Conservation (phyloP, 2,113 vertebrate species). For the Nettapus auritus region DNA sequence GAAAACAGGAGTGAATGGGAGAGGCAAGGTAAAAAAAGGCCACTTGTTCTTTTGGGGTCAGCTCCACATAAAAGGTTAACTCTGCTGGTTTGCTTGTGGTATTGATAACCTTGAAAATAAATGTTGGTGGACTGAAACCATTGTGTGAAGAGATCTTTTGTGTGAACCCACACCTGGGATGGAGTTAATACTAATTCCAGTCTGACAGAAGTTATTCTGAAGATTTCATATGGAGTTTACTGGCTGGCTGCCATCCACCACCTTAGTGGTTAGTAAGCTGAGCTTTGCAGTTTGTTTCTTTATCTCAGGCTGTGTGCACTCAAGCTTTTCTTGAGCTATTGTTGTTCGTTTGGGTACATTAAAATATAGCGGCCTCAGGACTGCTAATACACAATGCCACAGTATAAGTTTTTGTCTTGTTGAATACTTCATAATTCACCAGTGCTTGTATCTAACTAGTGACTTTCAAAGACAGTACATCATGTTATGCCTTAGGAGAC, state of each 20-base stretch:
- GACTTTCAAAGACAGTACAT: slow-evolving; percentile 50
- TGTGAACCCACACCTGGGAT: not conserved
- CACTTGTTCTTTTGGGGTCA: slow-evolving; percentile 14
- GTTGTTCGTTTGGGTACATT: slow-evolving; percentile 26
- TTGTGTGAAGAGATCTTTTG: not conserved
- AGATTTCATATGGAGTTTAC: not conserved
- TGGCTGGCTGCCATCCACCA: slow-evolving; percentile 28
- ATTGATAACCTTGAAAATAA: slow-evolving; percentile 26
- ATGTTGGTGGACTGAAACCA: not conserved
- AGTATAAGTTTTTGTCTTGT: slow-evolving; percentile 33
- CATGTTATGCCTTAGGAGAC: slow-evolving; percentile 17
- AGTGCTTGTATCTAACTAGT: not conserved
- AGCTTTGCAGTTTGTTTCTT: slow-evolving; percentile 38
- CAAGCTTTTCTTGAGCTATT: not conserved
- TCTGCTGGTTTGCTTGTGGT: not conserved
- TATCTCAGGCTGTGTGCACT: not conserved
- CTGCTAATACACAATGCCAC: not conserved
- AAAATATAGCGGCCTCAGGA: not conserved
- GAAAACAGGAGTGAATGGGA: not conserved
- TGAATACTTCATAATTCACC: slow-evolving; percentile 47
- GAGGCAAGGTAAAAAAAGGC: not conserved
- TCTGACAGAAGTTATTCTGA: slow-evolving; percentile 29
- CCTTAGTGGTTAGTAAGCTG: not conserved
- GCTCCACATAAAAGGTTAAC: not conserved
- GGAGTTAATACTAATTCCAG: slow-evolving; percentile 7